Percentiles rank a stretch among this genome's conserved stretches.
Evolutionary conservation across 1,140 invertebrate species (phyloP).

Genomic region (Mylabris phalerata): DNA sequence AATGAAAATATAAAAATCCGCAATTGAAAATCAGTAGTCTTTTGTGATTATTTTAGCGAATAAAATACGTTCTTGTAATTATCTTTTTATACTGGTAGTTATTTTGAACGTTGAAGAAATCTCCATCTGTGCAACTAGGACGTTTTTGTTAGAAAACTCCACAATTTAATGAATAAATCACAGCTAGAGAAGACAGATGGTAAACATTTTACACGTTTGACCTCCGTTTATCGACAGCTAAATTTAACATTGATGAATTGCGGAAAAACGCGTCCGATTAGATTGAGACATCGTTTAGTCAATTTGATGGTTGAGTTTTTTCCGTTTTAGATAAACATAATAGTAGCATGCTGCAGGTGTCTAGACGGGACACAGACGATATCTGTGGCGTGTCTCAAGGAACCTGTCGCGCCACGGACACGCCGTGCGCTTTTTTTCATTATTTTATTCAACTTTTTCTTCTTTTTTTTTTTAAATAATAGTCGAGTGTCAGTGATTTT

Average conservation of each 20-base stretch:
- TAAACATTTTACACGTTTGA: constrained; percentile 14
- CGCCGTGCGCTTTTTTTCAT: constrained; percentile 10
- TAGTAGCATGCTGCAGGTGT: constrained; percentile 20
- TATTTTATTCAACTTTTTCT: background rate
- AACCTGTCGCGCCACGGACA: constrained; percentile 32
- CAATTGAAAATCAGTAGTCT: too few species aligned
- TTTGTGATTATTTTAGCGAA: too few species aligned
- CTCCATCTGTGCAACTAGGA: too few species aligned
- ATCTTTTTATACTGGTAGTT: too few species aligned
- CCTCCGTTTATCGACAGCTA: constrained; percentile 7
- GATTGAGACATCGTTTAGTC: constrained; percentile 11
- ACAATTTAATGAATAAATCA: constrained; percentile 12
- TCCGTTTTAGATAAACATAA: constrained; percentile 4
- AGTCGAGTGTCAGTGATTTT: too few species aligned
- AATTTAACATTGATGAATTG: constrained; percentile 16
- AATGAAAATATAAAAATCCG: too few species aligned
- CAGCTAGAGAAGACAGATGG: constrained; percentile 13
- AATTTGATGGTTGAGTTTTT: background rate
- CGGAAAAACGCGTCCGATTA: constrained; percentile 8
- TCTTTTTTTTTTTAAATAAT: too few species aligned
- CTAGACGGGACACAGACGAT: constrained; percentile 19
- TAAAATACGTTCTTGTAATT: too few species aligned
- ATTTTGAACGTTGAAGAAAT: too few species aligned
- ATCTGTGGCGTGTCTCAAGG: constrained; percentile 34
- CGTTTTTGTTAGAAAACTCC: too few species aligned